These are phyloP conservation scores for Agonum fuliginosum DNA, from an alignment of 2,888 invertebrate genomes.

Conservation along the genomic window DNA sequence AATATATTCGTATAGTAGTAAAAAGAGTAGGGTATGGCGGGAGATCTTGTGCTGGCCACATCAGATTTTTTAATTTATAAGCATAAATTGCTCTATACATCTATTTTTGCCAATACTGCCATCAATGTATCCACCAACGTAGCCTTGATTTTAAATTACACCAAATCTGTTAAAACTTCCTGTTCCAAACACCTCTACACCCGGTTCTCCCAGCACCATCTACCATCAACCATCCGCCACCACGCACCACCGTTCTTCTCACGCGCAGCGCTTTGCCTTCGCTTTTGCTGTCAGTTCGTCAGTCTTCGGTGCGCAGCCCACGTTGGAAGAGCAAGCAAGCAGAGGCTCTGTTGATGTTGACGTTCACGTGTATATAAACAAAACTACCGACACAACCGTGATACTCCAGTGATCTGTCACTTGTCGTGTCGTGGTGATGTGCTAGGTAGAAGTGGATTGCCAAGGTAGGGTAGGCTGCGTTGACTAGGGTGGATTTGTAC, in stretches of 20 bases:
- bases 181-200: no score
- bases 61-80: no score
- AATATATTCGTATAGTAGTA: no score
- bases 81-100: no score
- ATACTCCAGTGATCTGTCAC: neutral
- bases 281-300: neutral
- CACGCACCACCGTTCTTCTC: neutral
- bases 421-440: conserved; percentile 4
- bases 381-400: neutral
- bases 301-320: neutral
- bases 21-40: no score
- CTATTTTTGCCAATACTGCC: no score
- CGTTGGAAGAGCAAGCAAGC: neutral
- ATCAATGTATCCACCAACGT: neutral
- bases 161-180: no score
- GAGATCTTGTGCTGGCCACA: no score
- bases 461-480: neutral
- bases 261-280: neutral
- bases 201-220: no score
- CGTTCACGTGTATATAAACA: conserved; percentile 32
- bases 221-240: neutral
- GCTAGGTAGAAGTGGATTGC: conserved; percentile 1
- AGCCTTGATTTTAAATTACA: neutral
- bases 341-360: neutral
- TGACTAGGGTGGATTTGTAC: neutral